Percentiles rank a stretch among this genome's conserved stretches.
phyloP scores from a whole-genome alignment of 2,113 vertebrate genomes.

The Leiothrix lutea region DNA sequence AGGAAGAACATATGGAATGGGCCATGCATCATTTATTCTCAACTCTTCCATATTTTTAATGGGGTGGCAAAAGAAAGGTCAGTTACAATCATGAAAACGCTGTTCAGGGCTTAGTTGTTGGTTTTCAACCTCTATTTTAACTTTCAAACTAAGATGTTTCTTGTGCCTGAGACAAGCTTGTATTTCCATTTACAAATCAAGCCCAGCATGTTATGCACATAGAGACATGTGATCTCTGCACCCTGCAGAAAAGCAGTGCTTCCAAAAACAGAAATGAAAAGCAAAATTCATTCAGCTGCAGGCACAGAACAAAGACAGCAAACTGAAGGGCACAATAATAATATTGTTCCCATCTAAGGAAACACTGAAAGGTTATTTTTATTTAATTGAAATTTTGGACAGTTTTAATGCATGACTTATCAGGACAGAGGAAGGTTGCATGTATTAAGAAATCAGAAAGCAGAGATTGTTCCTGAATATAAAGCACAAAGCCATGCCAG shows the following conservation, averaged over 20 bases:
- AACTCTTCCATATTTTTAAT: background rate
- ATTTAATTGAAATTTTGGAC: background rate
- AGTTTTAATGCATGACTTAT: slow-evolving; percentile 5
- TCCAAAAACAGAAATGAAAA: slow-evolving; percentile 49
- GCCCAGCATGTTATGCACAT: background rate
- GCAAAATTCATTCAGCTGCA: slow-evolving; percentile 57
- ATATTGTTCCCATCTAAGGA: slow-evolving; percentile 26
- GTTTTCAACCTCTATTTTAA: background rate
- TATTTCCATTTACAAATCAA: slow-evolving; percentile 4
- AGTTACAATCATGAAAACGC: background rate
- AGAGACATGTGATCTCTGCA: slow-evolving; percentile 37
- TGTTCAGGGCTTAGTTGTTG: background rate
- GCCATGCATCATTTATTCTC: background rate
- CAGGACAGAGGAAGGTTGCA: background rate
- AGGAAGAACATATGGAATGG: background rate
- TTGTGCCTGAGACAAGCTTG: background rate
- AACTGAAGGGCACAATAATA: slow-evolving; percentile 55
- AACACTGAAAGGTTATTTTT: background rate
- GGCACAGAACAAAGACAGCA: slow-evolving; percentile 36
- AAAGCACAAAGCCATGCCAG: background rate
- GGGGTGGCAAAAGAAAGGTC: background rate
- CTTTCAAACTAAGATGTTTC: background rate
- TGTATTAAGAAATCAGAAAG: background rate
- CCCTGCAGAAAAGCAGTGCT: slow-evolving; percentile 27
- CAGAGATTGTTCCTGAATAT: background rate